phyloP scores from a whole-genome alignment of 1,140 invertebrate species.

The Yoshiicerus persimilis region DNA sequence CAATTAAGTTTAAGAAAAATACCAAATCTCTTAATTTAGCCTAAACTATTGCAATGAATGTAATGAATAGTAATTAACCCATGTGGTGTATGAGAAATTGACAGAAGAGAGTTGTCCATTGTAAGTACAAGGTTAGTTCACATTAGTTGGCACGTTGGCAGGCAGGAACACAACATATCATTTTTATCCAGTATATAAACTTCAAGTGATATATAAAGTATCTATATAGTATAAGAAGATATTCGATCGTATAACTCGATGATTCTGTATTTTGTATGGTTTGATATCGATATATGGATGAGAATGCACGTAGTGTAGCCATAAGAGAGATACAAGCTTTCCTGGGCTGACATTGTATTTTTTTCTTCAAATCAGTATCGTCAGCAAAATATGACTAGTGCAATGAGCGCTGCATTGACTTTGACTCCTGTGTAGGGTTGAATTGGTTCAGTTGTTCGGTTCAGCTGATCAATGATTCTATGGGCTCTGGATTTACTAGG shows the following conservation, averaged over 20 bases:
- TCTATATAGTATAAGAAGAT: background rate
- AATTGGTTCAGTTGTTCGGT: conserved; percentile 2
- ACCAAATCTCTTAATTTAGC: too few relatives aligned
- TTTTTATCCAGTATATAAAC: background rate
- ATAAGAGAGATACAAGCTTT: background rate
- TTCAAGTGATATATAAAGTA: background rate
- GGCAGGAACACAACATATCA: background rate
- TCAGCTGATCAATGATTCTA: conserved; percentile 10
- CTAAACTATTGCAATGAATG: too few relatives aligned
- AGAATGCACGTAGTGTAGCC: background rate
- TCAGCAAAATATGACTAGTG: conserved; percentile 20
- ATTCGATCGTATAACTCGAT: too few relatives aligned
- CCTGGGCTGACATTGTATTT: background rate
- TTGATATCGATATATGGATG: background rate
- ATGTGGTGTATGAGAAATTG: too few relatives aligned
- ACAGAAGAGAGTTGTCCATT: background rate
- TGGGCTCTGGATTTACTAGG: background rate
- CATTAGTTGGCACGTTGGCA: background rate
- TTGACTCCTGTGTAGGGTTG: background rate
- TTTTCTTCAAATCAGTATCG: background rate
- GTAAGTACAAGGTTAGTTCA: background rate
- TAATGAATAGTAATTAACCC: too few relatives aligned
- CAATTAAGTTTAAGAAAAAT: too few relatives aligned
- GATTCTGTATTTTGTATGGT: background rate
- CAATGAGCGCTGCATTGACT: conserved; percentile 15